These are phyloP conservation scores for Chaenogobius annularis DNA, from an alignment of 2,113 vertebrate species.

Conservation along the genomic window DNA sequence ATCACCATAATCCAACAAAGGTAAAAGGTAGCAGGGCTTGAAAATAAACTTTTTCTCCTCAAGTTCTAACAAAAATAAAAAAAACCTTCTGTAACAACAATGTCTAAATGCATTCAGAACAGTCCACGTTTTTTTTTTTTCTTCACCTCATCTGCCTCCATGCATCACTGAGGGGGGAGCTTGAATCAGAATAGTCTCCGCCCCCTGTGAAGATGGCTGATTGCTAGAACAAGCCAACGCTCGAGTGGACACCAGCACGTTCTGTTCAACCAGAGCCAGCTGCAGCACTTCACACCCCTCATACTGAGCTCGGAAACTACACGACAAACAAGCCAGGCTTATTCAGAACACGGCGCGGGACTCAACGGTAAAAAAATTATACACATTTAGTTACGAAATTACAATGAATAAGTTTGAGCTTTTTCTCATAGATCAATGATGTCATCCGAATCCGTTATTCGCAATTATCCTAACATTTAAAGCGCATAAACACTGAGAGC, in stretches of 20 bases:
- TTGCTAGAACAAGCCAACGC: slow-evolving; percentile 3
- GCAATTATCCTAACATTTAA: too few relatives aligned
- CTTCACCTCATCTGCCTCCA: slow-evolving; percentile 17
- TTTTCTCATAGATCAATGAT: too few relatives aligned
- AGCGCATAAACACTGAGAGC: too few relatives aligned
- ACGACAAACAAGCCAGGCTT: not conserved
- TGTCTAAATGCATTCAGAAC: not conserved
- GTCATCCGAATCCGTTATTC: not conserved
- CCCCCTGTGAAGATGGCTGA: slow-evolving; percentile 5
- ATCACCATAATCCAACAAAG: too few relatives aligned
- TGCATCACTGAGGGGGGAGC: not conserved
- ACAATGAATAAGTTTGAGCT: too few relatives aligned
- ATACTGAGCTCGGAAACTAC: not conserved
- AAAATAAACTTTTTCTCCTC: too few relatives aligned
- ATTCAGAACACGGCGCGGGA: not conserved
- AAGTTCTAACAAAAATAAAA: not conserved
- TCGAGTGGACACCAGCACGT: slow-evolving; percentile 3
- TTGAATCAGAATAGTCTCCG: slow-evolving; percentile 5
- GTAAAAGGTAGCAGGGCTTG: too few relatives aligned
- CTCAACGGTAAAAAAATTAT: too few relatives aligned
- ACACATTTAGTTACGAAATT: too few relatives aligned
- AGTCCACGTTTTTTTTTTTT: not conserved
- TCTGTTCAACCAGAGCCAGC: not conserved
- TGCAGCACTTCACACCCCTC: not conserved
- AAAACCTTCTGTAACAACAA: not conserved